Conservation (phyloP, 2,888 invertebrate species). For the Dastarcus helophoroides region DNA sequence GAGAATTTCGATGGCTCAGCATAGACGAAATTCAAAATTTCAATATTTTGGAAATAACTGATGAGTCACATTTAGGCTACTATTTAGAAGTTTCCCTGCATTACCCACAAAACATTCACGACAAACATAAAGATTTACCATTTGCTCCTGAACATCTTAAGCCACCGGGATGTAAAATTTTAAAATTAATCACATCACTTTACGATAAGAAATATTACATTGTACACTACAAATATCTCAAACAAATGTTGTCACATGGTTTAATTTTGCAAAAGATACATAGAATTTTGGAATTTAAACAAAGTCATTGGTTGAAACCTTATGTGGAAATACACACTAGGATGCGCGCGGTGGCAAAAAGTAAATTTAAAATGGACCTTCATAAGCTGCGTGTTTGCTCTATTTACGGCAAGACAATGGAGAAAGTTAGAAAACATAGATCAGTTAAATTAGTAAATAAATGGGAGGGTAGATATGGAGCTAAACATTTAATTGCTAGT, state of each 20-base stretch:
- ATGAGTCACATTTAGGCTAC: not conserved
- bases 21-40: not conserved
- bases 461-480: no score
- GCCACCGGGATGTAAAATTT: not conserved
- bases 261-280: conserved; percentile 1
- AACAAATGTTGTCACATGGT: not conserved
- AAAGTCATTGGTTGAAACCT: not conserved
- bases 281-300: not conserved
- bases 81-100: not conserved
- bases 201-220: conserved; percentile 2
- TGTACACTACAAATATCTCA: not conserved
- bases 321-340: not conserved
- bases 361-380: not conserved
- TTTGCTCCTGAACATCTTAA: not conserved
- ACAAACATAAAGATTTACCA: not conserved
- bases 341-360: not conserved
- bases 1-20: not conserved
- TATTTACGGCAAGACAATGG: not conserved
- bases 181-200: not conserved
- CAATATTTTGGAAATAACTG: no score
- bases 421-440: not conserved
- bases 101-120: not conserved
- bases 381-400: not conserved
- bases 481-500: no score
- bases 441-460: not conserved